Conservation (phyloP, 1,140 invertebrate genomes). For the Leptopilina clavipes region DNA sequence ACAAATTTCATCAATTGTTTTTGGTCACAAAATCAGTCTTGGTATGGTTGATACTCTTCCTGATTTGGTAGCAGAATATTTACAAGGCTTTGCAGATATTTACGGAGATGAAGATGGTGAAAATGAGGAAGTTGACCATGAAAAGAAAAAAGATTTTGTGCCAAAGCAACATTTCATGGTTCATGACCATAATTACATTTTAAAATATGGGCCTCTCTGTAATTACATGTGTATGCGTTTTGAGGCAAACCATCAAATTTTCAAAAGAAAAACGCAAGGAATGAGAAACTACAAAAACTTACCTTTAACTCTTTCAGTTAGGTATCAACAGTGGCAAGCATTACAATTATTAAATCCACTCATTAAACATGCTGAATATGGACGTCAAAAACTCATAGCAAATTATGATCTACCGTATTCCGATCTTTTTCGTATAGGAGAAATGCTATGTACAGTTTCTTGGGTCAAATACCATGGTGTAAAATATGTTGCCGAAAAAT, state of each 20-base stretch:
- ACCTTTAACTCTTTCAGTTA: neutral
- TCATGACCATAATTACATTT: slow-evolving; percentile 37
- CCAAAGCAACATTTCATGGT: slow-evolving; percentile 41
- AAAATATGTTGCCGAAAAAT: slow-evolving; percentile 1
- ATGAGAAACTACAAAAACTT: slow-evolving; percentile 23
- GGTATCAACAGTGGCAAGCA: slow-evolving; percentile 20
- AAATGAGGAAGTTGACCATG: neutral
- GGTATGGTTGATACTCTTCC: neutral
- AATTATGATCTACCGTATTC: neutral
- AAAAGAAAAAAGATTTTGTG: slow-evolving; percentile 30
- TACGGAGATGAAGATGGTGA: neutral
- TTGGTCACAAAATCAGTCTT: neutral
- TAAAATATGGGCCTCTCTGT: slow-evolving; percentile 34
- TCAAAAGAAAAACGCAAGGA: slow-evolving; percentile 26
- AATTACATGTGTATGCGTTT: slow-evolving; percentile 35
- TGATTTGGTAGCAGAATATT: neutral
- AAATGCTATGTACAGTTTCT: neutral
- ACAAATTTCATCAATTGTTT: neutral
- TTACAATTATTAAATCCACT: neutral
- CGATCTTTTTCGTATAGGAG: neutral
- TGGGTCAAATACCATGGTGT: neutral
- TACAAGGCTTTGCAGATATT: neutral
- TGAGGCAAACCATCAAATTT: slow-evolving; percentile 39
- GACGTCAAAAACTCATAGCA: neutral
- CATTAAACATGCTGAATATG: neutral